A percentile compares a stretch with the other conserved stretches of the same genome.
Conservation (phyloP, 2,888 invertebrate genomes). For the Tillus elongatus region DNA sequence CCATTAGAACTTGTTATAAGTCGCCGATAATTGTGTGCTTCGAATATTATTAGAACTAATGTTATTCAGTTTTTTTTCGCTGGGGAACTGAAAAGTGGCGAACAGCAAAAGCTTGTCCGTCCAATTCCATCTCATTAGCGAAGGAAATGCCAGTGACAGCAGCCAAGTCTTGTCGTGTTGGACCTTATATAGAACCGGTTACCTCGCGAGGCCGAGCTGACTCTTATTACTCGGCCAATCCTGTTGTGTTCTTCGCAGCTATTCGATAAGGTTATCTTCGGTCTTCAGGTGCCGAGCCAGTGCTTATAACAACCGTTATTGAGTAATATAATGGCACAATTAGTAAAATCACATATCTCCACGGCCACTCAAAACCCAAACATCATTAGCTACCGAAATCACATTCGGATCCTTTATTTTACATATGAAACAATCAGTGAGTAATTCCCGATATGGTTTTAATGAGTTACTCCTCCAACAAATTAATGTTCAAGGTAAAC, state of each 20-base stretch:
- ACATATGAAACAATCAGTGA: no score
- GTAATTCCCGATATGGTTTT: no score
- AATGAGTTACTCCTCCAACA: no score
- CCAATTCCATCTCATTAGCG: conserved; percentile 45
- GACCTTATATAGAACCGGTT: conserved; percentile 43
- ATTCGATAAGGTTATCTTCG: conserved; percentile 41
- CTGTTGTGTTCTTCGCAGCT: conserved; percentile 34
- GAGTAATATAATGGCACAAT: conserved; percentile 35
- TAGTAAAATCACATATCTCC: conserved; percentile 21
- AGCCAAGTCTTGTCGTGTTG: conserved; percentile 35
- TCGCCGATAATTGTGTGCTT: conserved; percentile 25
- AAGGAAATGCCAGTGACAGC: conserved; percentile 43
- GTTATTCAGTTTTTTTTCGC: conserved; percentile 22
- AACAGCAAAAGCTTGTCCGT: conserved; percentile 37
- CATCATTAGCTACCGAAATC: no score
- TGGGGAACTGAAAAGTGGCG: conserved; percentile 19
- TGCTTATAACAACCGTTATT: conserved; percentile 34
- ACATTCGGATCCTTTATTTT: no score
- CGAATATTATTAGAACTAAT: conserved; percentile 34
- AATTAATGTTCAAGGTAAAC: no score
- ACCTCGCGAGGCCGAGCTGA: conserved; percentile 28
- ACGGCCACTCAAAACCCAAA: no score
- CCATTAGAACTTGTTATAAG: conserved; percentile 32
- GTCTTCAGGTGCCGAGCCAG: conserved; percentile 34
- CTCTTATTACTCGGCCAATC: conserved; percentile 36